Evolutionary conservation across 2,113 vertebrate species (phyloP), one percentile per base, ranked within the genome.

Genomic region (Anarrhichthys ocellatus): DNA sequence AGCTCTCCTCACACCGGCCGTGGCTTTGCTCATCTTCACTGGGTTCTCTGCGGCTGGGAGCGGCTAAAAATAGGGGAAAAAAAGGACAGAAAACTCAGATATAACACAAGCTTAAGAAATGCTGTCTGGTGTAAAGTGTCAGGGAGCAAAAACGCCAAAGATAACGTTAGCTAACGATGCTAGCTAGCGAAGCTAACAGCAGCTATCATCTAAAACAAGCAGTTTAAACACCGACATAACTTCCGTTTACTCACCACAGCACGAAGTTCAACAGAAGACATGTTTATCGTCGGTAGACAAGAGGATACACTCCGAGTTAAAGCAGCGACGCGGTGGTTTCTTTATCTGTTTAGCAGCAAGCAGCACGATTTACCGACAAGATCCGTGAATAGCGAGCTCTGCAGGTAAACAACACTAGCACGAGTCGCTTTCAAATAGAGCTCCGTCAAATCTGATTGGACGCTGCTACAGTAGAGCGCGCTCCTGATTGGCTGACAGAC

Each of bases 341-440:
- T 27, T 7, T 32, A 34, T 0, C 32, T 6, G 34, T 34, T 34
- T 34, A 34, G 1, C 3, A 6, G 2, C 22, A 0, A 10, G 9
- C 14, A 5, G 22, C 59, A 11, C 11, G 32, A 1, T 20, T 38
- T 38, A 20, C 24, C 13, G 7, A 54, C 14, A 3, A 0, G 34
- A 8, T 79, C 6, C n/a, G 27, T 10, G 11, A 1, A 52, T 24
- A 69, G 1, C 7, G 13, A 15, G 0, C 4, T 9, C 20, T 6
- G 34, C 22, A 67, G 38, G 34, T 34, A 50, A 81, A 81, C 14
- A 73, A 36, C 38, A 27, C 9, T 11, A 10, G 10, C 2, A 7
- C 52, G 2, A 18, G 29, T 50, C 20, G 61, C 58, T 76, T 95
- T 96, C 93, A 96, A 95, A 95, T 95, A 95, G 78, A 52, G 84